phyloP scores from a whole-genome alignment of 2,113 vertebrate genomes.

The Amblyornis subalaris region DNA sequence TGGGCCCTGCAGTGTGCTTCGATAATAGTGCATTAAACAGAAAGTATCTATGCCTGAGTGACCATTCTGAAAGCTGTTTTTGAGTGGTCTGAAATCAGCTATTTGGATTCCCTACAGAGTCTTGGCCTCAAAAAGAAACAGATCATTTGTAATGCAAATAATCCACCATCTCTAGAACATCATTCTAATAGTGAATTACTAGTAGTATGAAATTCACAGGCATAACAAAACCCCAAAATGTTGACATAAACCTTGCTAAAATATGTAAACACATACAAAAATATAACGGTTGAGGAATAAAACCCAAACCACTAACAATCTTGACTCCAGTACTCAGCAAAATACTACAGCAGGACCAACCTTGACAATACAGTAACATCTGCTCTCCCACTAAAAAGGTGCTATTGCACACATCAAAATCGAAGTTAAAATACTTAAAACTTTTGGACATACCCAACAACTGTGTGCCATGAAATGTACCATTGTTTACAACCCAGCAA shows the following conservation, averaged over 20 bases:
- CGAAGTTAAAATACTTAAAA: background rate
- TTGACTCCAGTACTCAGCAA: background rate
- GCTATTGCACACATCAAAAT: background rate
- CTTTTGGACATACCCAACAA: background rate
- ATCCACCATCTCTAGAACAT: background rate
- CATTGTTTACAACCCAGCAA: background rate
- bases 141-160: slow-evolving; percentile 54
- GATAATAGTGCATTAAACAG: slow-evolving; percentile 46
- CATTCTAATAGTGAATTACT: background rate
- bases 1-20: slow-evolving; percentile 20
- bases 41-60: slow-evolving; percentile 42
- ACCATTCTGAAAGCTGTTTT: slow-evolving; percentile 41
- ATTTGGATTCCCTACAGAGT: slow-evolving; percentile 27
- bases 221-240: background rate
- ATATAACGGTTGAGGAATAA: background rate
- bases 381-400: background rate
- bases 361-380: background rate
- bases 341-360: background rate
- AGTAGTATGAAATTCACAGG: background rate
- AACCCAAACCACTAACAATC: background rate
- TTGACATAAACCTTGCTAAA: background rate
- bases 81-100: slow-evolving; percentile 22
- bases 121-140: slow-evolving; percentile 31
- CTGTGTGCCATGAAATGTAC: background rate
- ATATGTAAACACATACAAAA: background rate